phyloP scores from a whole-genome alignment of 2,797 vertebrate species.

The Threskiornis aethiopicus region DNA sequence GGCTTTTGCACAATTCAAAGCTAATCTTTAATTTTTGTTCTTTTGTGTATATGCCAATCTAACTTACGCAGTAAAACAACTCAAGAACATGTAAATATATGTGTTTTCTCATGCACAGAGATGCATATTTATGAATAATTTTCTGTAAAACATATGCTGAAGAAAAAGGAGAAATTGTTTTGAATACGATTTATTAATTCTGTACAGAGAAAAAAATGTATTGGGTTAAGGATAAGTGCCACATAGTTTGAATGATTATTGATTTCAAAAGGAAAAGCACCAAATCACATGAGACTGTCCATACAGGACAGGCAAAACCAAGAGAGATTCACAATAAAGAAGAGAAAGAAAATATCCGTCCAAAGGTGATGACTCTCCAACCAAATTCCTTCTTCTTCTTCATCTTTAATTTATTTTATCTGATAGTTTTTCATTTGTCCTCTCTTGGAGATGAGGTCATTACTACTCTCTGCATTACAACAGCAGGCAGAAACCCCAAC shows the following conservation, averaged over 20 bases:
- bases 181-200: neutral
- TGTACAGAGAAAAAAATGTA: neutral
- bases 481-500: neutral
- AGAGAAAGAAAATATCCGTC: neutral
- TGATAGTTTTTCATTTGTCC: conserved; percentile 18
- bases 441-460: neutral
- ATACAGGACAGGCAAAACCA: neutral
- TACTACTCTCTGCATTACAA: neutral
- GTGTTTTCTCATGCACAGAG: neutral
- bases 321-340: neutral
- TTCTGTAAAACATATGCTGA: neutral
- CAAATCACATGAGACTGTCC: neutral
- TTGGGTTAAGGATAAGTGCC: neutral
- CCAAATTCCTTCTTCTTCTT: neutral
- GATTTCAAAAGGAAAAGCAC: conserved; percentile 5
- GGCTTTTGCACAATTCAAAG: neutral
- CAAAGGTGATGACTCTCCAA: neutral
- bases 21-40: neutral
- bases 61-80: neutral
- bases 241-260: neutral
- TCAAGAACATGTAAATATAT: neutral
- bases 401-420: conserved; percentile 16
- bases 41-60: neutral
- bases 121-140: neutral
- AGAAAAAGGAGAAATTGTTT: neutral